Evolutionary conservation across 2,888 invertebrate species (phyloP).

Genomic region (Ennomos erosarius): DNA sequence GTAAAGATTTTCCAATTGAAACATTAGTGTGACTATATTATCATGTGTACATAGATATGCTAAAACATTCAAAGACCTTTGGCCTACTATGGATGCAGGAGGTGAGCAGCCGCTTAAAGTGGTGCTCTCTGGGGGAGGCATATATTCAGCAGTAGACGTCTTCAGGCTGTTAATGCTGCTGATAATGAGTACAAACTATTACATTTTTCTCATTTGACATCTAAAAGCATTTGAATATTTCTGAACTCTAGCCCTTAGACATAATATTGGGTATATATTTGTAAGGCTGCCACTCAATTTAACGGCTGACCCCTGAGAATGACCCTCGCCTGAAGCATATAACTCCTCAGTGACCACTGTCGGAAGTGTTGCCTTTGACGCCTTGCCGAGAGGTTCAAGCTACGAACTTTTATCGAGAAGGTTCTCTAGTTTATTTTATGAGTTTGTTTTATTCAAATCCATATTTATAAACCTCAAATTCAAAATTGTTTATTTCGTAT

Average conservation of each 20-base stretch:
- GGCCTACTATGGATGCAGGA: no score
- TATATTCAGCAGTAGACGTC: no score
- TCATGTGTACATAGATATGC: conserved; percentile 43
- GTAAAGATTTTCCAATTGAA: conserved; percentile 46
- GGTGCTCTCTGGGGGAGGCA: no score
- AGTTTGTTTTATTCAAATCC: no score
- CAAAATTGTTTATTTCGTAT: no score
- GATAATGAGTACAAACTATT: no score
- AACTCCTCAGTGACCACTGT: conserved; percentile 52
- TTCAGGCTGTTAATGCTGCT: no score
- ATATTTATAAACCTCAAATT: no score
- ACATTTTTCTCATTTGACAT: background rate
- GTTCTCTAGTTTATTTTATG: no score
- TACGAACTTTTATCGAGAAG: conserved; percentile 17
- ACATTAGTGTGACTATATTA: conserved; percentile 39
- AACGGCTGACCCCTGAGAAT: conserved; percentile 52
- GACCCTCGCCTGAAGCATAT: conserved; percentile 32
- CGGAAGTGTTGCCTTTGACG: conserved; percentile 68
- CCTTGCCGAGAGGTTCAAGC: conserved; percentile 44
- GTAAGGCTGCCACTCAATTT: conserved; percentile 57
- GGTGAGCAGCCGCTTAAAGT: no score
- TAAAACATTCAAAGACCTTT: no score
- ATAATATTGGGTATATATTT: conserved; percentile 34
- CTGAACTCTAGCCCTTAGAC: conserved; percentile 13
- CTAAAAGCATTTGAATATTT: conserved; percentile 3